Conservation (phyloP, 2,797 vertebrate species). For the Falco naumanni region DNA sequence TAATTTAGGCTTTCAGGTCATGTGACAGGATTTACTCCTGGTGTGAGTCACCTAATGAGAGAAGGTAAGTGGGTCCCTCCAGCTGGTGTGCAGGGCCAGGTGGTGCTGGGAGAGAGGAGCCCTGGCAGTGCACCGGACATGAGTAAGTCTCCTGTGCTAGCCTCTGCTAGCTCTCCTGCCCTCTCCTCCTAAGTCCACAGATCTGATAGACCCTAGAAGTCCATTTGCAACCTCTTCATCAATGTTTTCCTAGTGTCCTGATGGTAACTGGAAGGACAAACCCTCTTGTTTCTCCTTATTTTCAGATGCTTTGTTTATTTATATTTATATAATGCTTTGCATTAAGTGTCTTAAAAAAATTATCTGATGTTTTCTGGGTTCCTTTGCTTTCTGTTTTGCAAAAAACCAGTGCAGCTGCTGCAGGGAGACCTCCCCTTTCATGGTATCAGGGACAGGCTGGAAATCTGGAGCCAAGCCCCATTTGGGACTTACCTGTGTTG, state of each 20-base stretch:
- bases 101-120: accelerated
- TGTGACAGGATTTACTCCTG: too few relatives aligned
- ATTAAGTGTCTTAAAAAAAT: background rate
- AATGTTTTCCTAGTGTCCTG: background rate
- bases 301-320: background rate
- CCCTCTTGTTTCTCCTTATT: background rate
- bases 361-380: background rate
- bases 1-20: background rate
- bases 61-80: background rate
- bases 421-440: background rate
- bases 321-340: too few relatives aligned
- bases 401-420: background rate
- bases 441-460: background rate
- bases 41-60: background rate
- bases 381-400: background rate
- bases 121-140: accelerated
- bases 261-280: background rate
- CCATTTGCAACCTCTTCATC: background rate
- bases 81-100: background rate
- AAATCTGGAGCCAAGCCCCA: background rate
- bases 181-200: background rate
- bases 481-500: background rate
- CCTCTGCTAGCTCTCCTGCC: background rate
- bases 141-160: background rate
- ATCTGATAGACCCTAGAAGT: background rate